Conservation (phyloP, 2,797 vertebrate species). For the Poeciliopsis paucimaculata region DNA sequence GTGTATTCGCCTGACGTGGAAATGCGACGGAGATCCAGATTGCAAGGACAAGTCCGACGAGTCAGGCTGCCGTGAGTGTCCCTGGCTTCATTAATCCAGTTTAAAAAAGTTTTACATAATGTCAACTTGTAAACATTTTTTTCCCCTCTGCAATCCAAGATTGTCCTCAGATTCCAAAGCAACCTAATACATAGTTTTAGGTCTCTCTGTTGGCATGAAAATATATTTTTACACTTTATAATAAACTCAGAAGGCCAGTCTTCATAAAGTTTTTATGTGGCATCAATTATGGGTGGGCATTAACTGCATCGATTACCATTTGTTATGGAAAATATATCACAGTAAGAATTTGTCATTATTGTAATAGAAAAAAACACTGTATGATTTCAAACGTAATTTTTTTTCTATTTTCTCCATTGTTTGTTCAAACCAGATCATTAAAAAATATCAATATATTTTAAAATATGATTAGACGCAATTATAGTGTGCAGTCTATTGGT, state of each 20-base stretch:
- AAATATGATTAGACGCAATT: too few species aligned
- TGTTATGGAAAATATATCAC: background rate
- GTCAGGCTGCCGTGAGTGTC: conserved; percentile 90
- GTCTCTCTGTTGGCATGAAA: background rate
- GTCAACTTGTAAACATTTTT: background rate
- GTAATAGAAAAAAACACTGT: too few species aligned
- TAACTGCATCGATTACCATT: background rate
- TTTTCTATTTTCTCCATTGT: too few species aligned
- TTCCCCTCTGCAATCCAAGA: background rate
- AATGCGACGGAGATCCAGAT: conserved; percentile 94
- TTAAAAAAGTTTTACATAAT: background rate
- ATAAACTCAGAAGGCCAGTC: background rate
- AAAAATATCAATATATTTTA: too few species aligned
- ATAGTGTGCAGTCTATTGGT: too few species aligned
- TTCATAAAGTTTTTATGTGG: background rate
- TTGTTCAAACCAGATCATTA: too few species aligned
- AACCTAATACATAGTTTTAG: background rate
- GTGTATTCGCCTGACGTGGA: conserved; percentile 92
- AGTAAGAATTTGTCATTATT: too few species aligned
- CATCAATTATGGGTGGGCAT: background rate
- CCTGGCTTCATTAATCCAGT: background rate
- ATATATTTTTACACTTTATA: background rate
- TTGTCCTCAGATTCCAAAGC: background rate
- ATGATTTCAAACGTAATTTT: too few species aligned
- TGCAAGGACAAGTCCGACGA: conserved; percentile 99